Evolutionary conservation across 2,888 invertebrate genomes (phyloP).

Genomic region (Agriopis marginaria): DNA sequence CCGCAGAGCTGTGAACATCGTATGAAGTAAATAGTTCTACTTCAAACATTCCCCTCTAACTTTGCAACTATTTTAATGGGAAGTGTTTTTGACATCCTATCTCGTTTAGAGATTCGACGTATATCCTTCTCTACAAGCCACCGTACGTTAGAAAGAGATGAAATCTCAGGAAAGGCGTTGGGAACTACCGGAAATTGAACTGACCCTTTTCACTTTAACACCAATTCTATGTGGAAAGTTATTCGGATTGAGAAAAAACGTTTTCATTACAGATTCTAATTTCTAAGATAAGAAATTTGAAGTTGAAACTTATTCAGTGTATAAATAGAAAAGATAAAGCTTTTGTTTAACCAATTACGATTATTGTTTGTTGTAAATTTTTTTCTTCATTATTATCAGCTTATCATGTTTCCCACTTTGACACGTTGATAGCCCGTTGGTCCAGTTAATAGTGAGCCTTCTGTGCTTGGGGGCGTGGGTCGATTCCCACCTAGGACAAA

Average conservation of each 20-base stretch:
- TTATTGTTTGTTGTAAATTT: too few relatives aligned
- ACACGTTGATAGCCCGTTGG: too few relatives aligned
- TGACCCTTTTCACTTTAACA: constrained; percentile 67
- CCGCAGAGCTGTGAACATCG: constrained; percentile 2
- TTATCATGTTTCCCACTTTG: too few relatives aligned
- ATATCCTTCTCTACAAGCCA: constrained; percentile 11
- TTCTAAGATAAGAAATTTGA: constrained; percentile 9
- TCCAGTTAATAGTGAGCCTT: too few relatives aligned
- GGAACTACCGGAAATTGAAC: constrained; percentile 65
- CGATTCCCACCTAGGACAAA: too few relatives aligned
- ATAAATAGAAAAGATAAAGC: not conserved
- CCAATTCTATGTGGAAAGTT: constrained; percentile 32
- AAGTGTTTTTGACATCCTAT: constrained; percentile 63
- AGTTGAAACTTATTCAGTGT: not conserved
- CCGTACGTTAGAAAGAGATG: constrained; percentile 23
- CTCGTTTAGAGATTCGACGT: constrained; percentile 32
- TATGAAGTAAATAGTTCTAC: constrained; percentile 7
- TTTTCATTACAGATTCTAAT: constrained; percentile 24
- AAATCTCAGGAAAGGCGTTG: constrained; percentile 23
- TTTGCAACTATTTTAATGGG: constrained; percentile 65
- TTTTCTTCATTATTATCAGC: too few relatives aligned
- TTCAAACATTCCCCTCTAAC: constrained; percentile 39
- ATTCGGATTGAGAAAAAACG: constrained; percentile 29
- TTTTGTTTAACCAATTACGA: too few relatives aligned
- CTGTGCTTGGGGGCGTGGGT: too few relatives aligned